Evolutionary conservation across 2,113 vertebrate species (phyloP), one percentile per base, ranked within the genome.

Genomic region (Brienomyrus brachyistius): DNA sequence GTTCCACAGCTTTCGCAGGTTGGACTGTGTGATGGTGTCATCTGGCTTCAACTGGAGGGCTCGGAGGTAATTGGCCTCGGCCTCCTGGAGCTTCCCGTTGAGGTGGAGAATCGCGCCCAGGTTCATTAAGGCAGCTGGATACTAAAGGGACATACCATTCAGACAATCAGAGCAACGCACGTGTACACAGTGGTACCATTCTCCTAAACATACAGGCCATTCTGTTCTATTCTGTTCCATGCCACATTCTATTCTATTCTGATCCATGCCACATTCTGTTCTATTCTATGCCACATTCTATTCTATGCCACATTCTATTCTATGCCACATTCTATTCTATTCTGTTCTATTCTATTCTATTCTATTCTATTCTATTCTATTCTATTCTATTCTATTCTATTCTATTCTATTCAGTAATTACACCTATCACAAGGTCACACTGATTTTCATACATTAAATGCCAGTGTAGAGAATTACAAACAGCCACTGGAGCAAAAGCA

Each of bases 71-170:
- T 99, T 99, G 93, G 97, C 95, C 94, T 99, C 98, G 0, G 98
- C 98, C 88, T 98, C 96, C 92, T 96, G 97, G 70, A 99, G 96
- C 87, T 97, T 97, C 66, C 98, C 98, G 1, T 99, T 99, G 92
- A 99, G 98, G 92, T 99, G 98, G 45, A 99, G 97, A 92, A 99
- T 99, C n/a, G 98, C 98, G 56, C 98, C 98, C 15, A 99, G 95
- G 95, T 99, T 99, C 98, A 99, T 99, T 85, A 99, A 93, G 74
- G 98, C 98, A 74, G 98, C 98, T 0, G 98, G 98, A 91, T 99
- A 99, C 98, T 99, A 94, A 88, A 89, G 91, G 35, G 70, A 90
- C 89, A 94, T 90, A 91, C 88, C 17, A 89, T 88, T 89, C 45
- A 11, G 2, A 86, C 74, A 31, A 56, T 51, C 11, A 43, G 2